Evolutionary conservation across 1,140 invertebrate species (phyloP).

Genomic region (Nephila pilipes): DNA sequence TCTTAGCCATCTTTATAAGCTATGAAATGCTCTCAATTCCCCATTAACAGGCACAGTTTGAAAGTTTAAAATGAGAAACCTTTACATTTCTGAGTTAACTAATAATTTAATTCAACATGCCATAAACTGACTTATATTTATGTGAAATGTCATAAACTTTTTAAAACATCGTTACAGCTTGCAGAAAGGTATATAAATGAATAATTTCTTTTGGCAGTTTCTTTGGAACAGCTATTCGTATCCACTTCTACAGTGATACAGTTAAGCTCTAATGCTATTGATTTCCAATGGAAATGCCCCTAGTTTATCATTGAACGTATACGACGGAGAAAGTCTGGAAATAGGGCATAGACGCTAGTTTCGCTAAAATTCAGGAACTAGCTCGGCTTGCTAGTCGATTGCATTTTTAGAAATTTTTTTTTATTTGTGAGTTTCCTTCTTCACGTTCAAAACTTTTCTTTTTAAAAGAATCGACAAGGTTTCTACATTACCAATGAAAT

Average conservation of each 20-base stretch:
- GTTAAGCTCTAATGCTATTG: conserved; percentile 57
- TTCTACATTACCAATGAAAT: conserved; percentile 51
- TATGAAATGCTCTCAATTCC: background rate
- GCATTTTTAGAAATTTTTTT: conserved; percentile 4
- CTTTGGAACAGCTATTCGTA: background rate
- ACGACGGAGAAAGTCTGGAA: conserved; percentile 28
- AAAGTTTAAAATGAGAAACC: background rate
- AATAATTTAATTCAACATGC: background rate
- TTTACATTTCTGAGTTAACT: background rate
- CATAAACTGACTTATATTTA: no score
- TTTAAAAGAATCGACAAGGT: conserved; percentile 11
- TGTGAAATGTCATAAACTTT: conserved; percentile 8
- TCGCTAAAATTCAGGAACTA: conserved; percentile 23
- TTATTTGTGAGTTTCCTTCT: background rate
- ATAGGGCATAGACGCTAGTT: conserved; percentile 32
- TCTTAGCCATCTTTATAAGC: background rate
- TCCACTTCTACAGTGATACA: conserved; percentile 6
- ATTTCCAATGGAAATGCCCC: conserved; percentile 62
- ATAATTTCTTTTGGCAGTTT: conserved; percentile 20
- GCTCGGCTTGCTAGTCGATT: conserved; percentile 5
- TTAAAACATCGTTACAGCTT: background rate
- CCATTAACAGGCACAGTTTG: background rate
- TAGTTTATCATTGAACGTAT: conserved; percentile 5
- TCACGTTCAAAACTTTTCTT: background rate
- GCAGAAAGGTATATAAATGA: conserved; percentile 22